Conservation (phyloP, 2,113 vertebrate species). For the Channa maculata region DNA sequence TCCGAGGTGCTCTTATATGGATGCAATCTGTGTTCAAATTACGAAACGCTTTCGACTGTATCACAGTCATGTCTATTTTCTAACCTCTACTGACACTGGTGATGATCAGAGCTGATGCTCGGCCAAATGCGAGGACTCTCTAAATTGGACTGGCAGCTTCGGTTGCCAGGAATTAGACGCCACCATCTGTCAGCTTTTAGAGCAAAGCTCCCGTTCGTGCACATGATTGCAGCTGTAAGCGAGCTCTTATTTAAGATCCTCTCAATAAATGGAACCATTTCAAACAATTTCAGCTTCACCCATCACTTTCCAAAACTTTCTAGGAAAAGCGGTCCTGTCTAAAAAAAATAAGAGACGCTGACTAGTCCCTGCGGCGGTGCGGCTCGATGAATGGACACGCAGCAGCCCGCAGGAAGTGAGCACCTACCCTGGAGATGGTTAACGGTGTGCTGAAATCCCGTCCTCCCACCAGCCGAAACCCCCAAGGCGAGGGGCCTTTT, state of each 20-base stretch:
- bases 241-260: not conserved
- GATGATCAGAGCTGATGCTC: not conserved
- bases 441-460: constrained; percentile 95
- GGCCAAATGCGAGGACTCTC: constrained; percentile 13
- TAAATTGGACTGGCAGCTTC: not conserved
- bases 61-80: no score
- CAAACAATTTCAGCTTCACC: not conserved
- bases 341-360: no score
- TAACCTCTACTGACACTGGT: not conserved
- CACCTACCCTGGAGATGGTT: constrained; percentile 94
- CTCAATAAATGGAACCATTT: no score
- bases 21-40: no score
- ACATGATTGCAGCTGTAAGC: not conserved
- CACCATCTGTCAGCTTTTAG: constrained; percentile 25
- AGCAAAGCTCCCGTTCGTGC: constrained; percentile 2
- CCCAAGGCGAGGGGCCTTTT: constrained; percentile 94
- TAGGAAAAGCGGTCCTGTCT: no score
- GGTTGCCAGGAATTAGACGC: constrained; percentile 48
- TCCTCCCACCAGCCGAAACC: constrained; percentile 94
- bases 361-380: not conserved
- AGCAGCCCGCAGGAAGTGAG: not conserved
- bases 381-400: constrained; percentile 50
- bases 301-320: no score
- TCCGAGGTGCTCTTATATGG: no score
- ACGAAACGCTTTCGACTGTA: no score